phyloP scores from a whole-genome alignment of 2,888 invertebrate species.

The Phorcus lineatus region DNA sequence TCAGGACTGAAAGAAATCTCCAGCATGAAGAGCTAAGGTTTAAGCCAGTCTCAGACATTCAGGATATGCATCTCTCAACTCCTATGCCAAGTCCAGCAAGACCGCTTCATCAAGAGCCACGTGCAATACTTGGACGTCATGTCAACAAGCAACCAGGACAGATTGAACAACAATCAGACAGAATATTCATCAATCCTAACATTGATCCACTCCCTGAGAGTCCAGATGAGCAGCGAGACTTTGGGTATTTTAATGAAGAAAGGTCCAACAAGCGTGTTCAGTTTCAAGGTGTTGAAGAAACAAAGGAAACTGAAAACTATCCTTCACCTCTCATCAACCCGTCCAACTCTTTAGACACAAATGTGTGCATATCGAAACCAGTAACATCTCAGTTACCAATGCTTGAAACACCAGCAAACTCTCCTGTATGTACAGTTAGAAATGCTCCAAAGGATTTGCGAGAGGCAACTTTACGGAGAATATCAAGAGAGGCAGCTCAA shows the following conservation, averaged over 20 bases:
- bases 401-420: slow-evolving; percentile 22
- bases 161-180: neutral
- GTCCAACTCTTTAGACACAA: neutral
- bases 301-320: neutral
- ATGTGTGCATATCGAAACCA: slow-evolving; percentile 23
- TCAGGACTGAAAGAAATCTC: neutral
- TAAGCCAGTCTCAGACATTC: neutral
- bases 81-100: slow-evolving; percentile 25
- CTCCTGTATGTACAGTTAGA: slow-evolving; percentile 10
- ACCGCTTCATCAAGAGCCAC: slow-evolving; percentile 1
- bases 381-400: slow-evolving; percentile 7
- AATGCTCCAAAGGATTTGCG: neutral
- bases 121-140: slow-evolving; percentile 27
- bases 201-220: neutral
- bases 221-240: neutral
- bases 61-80: neutral
- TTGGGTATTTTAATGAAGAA: neutral
- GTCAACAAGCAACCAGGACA: neutral
- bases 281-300: neutral
- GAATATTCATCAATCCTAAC: neutral
- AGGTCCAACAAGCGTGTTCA: slow-evolving; percentile 5
- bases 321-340: slow-evolving; percentile 5
- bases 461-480: neutral
- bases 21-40: neutral
- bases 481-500: neutral